Evolutionary conservation across 2,888 invertebrate species (phyloP), one percentile per base, ranked within the genome.

Genomic region (Cyclophora punctaria): DNA sequence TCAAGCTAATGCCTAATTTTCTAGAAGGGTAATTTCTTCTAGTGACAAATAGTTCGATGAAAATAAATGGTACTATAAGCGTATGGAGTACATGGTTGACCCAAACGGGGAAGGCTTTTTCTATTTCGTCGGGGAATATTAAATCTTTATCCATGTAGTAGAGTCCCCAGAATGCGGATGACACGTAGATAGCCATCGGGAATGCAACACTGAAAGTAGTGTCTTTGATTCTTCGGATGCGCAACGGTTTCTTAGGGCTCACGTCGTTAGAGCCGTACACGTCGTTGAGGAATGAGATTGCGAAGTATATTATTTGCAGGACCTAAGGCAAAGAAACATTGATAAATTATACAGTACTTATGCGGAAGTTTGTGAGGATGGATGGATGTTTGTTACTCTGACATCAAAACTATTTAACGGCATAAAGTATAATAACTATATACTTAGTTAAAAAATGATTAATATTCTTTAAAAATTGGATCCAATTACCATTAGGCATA

Each of bases 1-100:
- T 80, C 1, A 91, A 85, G 2, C 79, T 61, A 2, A 94, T 62
- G 0, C 95, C 95, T 7, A 86, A 75, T 47, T 81, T 89, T 58
- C 93, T 90, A 2, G 88, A 80, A 0, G 97, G 97, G 76, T 95
- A 96, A 44, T 90, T 89, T 58, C 95, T 91, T 62, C 91, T 93
- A 0, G 93, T 91, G 0, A 92, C 83, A 35, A 92, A 77, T 73
- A 95, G 87, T 80, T 97, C 97, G 46, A 95, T 65, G 0, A 94
- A 58, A 7, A 95, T 92, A 61, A 95, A 93, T 0, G 95, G 86
- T 63, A 95, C 86, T 49, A 97, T 93, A 59, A 93, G 91, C 1
- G 97, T 96, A 77, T 98, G 97, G 91, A 95, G 92, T 0, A 93
- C 84, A 73, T 98, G 98, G 75, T 98, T 98, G 35, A 97, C 78